These are phyloP conservation scores for Prietella phreatophila DNA, from an alignment of 2,113 vertebrate species.

Conservation along the genomic window DNA sequence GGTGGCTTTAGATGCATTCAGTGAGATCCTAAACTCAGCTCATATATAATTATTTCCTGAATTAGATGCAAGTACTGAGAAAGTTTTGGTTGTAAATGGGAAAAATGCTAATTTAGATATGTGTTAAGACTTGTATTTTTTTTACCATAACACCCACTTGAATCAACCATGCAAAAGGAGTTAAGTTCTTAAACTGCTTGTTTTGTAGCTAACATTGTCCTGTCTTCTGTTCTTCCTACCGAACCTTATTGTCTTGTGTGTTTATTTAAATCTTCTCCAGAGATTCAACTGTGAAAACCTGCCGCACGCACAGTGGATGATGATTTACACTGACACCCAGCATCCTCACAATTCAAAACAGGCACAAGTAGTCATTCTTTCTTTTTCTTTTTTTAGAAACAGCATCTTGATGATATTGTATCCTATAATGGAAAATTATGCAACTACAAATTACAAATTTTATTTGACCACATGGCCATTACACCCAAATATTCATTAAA, in stretches of 20 bases:
- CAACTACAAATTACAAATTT: slow-evolving; percentile 15
- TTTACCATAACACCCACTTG: not conserved
- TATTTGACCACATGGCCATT: slow-evolving; percentile 7
- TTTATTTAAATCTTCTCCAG: not conserved
- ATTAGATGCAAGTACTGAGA: not conserved
- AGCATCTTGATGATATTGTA: not conserved
- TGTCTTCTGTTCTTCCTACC: not conserved
- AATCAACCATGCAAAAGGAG: not conserved
- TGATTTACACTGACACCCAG: not conserved
- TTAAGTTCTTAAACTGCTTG: not conserved
- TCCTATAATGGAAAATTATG: not conserved
- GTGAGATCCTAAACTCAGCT: not conserved
- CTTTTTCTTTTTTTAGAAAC: not conserved
- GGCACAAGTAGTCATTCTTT: not conserved
- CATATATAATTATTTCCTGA: not conserved
- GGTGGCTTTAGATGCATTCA: not conserved
- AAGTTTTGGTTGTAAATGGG: not conserved
- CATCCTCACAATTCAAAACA: not conserved
- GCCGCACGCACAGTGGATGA: not conserved
- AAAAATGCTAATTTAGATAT: no score
- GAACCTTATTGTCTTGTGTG: not conserved
- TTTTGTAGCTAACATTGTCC: not conserved
- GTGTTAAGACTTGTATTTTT: no score
- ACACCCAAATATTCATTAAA: slow-evolving; percentile 21
- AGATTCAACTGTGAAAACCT: not conserved